Evolutionary conservation across 2,888 invertebrate species (phyloP), one percentile per base, ranked within the genome.

Genomic region (Chymomyza caudatula): DNA sequence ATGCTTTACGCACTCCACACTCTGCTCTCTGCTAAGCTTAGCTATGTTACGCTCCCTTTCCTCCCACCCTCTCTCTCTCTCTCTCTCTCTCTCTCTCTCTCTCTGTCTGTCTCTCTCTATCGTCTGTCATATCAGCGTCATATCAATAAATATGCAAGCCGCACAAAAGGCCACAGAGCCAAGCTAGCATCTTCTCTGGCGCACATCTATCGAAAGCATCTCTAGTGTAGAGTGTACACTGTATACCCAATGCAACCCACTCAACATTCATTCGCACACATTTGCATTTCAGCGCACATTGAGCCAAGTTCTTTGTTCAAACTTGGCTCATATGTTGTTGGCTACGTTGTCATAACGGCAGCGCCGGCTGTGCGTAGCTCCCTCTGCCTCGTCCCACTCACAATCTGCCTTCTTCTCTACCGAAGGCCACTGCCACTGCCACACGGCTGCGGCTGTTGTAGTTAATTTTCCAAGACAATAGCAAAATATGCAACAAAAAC

Each of bases 401-500:
- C n/a, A n/a, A n/a, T 37, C 11, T 11, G 0, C 29, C 8, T 4
- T 3, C 11, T 11, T 37, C 11, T 37, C 29, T 25, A 25, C 25
- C n/a, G n/a, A 25, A 25, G 4, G 61, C 29, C 42, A 37, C 19
- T 42, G 62, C 42, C n/a, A 15, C n/a, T 60, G 23, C 19, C 25
- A 6, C 25, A 6, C 17, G 61, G 67, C 67, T 70, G 74, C 61
- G 57, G 77, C 66, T 60, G 74, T 58, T 72, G 85, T 70, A 85
- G 80, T 85, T 81, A 81, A 85, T 81, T 85, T 80, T 80, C 86
- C 80, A 69, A 85, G 86, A 85, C 84, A 85, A 81, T 76, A 81
- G 59, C 80, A 65, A 56, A 58, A 43, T 37, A 37, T 37, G 29
- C 29, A 37, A 37, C 29, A 47, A 58, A 13, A 51, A 13, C 20